These are phyloP conservation scores for Bombus pyrosoma DNA, from an alignment of 1,140 invertebrate genomes.

Conservation along the genomic window DNA sequence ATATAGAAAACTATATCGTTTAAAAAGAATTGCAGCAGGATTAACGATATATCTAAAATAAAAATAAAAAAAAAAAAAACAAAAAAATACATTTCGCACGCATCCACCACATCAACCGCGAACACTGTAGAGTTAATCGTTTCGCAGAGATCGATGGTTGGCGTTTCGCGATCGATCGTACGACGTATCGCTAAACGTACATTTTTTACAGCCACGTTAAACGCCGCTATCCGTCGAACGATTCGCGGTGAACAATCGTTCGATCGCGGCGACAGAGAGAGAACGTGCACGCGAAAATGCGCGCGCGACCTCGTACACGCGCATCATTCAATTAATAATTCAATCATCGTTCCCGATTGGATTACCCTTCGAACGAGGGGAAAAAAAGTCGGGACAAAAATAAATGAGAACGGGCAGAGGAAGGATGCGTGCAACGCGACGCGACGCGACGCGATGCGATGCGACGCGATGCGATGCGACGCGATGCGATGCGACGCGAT, in stretches of 20 bases:
- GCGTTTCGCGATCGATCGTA: conserved; percentile 25
- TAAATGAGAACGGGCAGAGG: conserved; percentile 54
- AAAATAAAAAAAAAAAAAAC: too few relatives aligned
- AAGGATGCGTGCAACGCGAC: not conserved
- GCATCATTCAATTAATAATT: conserved; percentile 82
- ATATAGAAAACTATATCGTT: too few relatives aligned
- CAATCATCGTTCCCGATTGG: conserved; percentile 80
- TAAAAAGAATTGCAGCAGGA: too few relatives aligned
- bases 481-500: not conserved
- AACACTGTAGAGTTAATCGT: not conserved
- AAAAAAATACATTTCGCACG: not conserved
- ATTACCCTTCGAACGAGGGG: conserved; percentile 73
- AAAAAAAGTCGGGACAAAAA: conserved; percentile 6
- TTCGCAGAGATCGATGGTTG: not conserved
- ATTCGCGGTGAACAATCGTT: conserved; percentile 50
- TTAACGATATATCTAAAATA: too few relatives aligned
- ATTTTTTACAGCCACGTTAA: conserved; percentile 42
- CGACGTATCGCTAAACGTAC: not conserved
- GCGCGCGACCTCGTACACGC: conserved; percentile 75
- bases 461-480: too few relatives aligned
- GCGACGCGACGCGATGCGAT: too few relatives aligned
- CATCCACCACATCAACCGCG: not conserved
- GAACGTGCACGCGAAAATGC: conserved; percentile 45
- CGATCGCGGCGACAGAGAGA: conserved; percentile 10
- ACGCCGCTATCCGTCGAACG: conserved; percentile 51